Evolutionary conservation across 2,888 invertebrate genomes (phyloP).

Genomic region (Vesta saturnalis): DNA sequence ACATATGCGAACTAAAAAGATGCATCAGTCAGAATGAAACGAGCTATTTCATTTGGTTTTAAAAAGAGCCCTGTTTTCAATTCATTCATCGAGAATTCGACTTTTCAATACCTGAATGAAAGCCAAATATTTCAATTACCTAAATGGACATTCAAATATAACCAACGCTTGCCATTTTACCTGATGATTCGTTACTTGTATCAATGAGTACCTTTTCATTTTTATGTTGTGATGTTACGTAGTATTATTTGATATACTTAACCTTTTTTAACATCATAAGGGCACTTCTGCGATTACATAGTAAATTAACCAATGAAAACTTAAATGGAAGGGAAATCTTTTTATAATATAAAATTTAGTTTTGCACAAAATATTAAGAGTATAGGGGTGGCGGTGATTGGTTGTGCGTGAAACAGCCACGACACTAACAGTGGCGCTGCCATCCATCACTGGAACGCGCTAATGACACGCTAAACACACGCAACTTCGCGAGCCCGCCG

Average conservation of each 20-base stretch:
- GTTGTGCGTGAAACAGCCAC: slow-evolving; percentile 59
- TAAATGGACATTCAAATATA: slow-evolving; percentile 60
- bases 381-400: slow-evolving; percentile 54
- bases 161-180: slow-evolving; percentile 51
- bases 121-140: slow-evolving; percentile 62
- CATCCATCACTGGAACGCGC: slow-evolving; percentile 59
- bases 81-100: slow-evolving; percentile 58
- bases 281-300: slow-evolving; percentile 8
- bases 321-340: slow-evolving; percentile 21
- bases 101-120: slow-evolving; percentile 58
- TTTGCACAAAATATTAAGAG: slow-evolving; percentile 29
- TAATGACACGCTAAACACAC: slow-evolving; percentile 62
- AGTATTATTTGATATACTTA: background rate
- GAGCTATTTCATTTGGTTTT: slow-evolving; percentile 52
- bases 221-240: slow-evolving; percentile 13
- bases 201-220: slow-evolving; percentile 32
- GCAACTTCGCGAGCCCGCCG: slow-evolving; percentile 53
- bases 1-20: slow-evolving; percentile 40
- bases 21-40: slow-evolving; percentile 48
- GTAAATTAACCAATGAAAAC: background rate
- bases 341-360: slow-evolving; percentile 24
- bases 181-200: slow-evolving; percentile 39
- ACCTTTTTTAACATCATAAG: slow-evolving; percentile 6
- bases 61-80: slow-evolving; percentile 58
- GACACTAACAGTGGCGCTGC: slow-evolving; percentile 59